Evolutionary conservation across 1,140 invertebrate species (phyloP), one percentile per base, ranked within the genome.

Genomic region (Pseudomyrmex gracilis): DNA sequence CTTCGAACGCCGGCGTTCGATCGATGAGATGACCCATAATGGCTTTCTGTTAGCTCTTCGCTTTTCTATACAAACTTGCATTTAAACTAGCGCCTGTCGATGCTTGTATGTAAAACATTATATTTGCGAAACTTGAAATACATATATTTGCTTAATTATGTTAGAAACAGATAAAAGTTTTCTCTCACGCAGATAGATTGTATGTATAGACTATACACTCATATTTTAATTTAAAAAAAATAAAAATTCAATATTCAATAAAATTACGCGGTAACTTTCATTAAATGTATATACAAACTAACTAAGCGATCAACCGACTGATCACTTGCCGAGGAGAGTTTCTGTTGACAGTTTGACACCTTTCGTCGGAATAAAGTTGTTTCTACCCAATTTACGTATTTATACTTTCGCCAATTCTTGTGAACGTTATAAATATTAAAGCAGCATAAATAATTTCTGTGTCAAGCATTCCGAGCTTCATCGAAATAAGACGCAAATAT

Each of bases 341-440:
- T 78, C 45, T 85, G 80, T 80, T 87, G 80, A 84, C 82, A 78
- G 63, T 57, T 80, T 87, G 80, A 74, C 82, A 73, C 68, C 63
- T 83, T 87, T 86, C 68, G 49, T 73, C 20, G 43, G 20, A 24
- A 77, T 61, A 51, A n/a, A 47, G 51, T 63, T 45, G 15, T 34
- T 61, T 73, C 13, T 13, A 17, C 43, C 13, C 9, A 12, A 4
- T 57, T 55, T 20, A 45, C n/a, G 24, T 63, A 74, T 73, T 74
- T 74, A 34, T 12, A 83, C 60, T 78, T 84, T 86, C 60, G 43
- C 57, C 43, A n/a, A 15, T 74, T 24, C 0, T 64, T 87, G 83
- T 76, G 53, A 71, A 57, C 49, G 49, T 51, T 13, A 49, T 9
- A 51, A 51, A 83, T 49, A 49, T 86, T 73, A 66, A 43, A 83